A percentile compares a stretch with the other conserved stretches of the same genome.
phyloP scores from a whole-genome alignment of 2,113 vertebrate genomes.

The Festucalex cinctus region DNA sequence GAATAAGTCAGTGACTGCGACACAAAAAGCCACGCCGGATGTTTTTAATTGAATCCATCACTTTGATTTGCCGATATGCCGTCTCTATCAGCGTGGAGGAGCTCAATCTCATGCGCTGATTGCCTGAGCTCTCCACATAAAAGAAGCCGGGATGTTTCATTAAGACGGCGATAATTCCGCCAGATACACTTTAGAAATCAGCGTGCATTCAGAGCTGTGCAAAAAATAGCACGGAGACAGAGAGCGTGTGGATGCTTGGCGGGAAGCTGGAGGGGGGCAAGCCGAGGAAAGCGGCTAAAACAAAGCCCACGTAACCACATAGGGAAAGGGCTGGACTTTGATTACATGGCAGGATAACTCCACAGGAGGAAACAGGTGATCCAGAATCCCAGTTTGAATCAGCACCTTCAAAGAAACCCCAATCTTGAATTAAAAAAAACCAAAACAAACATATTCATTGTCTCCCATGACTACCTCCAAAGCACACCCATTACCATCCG shows the following conservation, averaged over 20 bases:
- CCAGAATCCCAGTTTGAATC: not conserved
- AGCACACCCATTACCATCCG: slow-evolving; percentile 18
- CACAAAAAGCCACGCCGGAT: slow-evolving; percentile 44
- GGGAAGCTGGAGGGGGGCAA: slow-evolving; percentile 19
- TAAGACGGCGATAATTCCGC: slow-evolving; percentile 63
- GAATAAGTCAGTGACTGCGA: slow-evolving; percentile 33
- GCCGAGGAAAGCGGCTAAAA: slow-evolving; percentile 7
- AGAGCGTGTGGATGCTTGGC: slow-evolving; percentile 35
- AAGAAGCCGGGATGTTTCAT: slow-evolving; percentile 61
- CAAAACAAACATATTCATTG: not conserved
- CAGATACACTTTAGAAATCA: slow-evolving; percentile 64
- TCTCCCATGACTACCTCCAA: not conserved
- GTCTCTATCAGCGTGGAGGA: slow-evolving; percentile 57
- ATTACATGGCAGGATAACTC: not conserved
- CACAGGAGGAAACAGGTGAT: not conserved
- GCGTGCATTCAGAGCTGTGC: slow-evolving; percentile 49
- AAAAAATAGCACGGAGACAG: slow-evolving; percentile 44
- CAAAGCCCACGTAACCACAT: not conserved
- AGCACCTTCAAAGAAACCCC: not conserved
- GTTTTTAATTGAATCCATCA: slow-evolving; percentile 63
- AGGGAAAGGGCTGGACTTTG: no score
- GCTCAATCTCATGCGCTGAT: slow-evolving; percentile 65
- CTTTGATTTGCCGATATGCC: slow-evolving; percentile 60
- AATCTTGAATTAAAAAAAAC: not conserved
- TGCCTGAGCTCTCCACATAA: slow-evolving; percentile 65